Conservation (phyloP, 1,140 invertebrate genomes). For the Zaprionus taronus region DNA sequence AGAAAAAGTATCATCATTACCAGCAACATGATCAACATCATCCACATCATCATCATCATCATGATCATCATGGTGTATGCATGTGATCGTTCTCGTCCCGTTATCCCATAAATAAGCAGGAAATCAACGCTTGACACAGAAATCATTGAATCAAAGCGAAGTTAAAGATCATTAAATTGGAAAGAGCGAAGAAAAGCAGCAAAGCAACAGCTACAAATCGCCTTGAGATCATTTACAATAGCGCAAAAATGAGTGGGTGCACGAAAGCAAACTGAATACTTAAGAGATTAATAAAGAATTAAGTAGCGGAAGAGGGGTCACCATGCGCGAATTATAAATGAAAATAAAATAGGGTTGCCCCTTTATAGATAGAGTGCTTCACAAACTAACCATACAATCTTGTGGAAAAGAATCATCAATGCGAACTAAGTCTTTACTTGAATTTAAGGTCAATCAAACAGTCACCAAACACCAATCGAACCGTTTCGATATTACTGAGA, state of each 20-base stretch:
- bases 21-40: conserved; percentile 17
- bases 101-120: conserved; percentile 35
- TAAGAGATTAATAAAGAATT: neutral
- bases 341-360: neutral
- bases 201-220: conserved; percentile 10
- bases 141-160: conserved; percentile 62
- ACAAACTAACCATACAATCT: no score
- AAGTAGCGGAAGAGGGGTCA: neutral
- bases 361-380: no score
- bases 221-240: conserved; percentile 1
- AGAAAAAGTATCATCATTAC: conserved; percentile 32
- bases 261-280: neutral
- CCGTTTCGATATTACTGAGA: no score
- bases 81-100: neutral
- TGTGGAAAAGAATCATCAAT: no score
- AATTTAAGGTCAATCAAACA: no score
- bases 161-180: conserved; percentile 28
- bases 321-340: neutral
- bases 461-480: no score
- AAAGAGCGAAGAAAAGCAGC: neutral
- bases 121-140: conserved; percentile 74
- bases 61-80: neutral
- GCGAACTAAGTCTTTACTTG: no score
- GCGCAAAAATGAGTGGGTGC: neutral
- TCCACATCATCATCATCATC: neutral